Evolutionary conservation across 1,140 invertebrate species (phyloP).

Genomic region (Platyscapa corneri): DNA sequence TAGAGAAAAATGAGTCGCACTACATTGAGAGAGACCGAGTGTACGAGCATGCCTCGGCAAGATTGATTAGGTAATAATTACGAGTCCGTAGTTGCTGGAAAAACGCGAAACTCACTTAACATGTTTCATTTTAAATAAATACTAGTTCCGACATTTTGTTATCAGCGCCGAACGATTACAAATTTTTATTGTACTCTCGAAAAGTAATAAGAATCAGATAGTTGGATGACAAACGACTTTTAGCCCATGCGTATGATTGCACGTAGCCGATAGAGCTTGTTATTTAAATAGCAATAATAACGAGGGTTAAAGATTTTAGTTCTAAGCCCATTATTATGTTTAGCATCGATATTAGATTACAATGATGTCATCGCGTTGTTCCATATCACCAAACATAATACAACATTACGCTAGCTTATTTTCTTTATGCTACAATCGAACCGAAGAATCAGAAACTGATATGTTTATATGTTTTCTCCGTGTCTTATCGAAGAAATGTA

Average conservation of each 20-base stretch:
- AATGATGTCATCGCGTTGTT: not conserved
- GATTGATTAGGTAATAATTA: conserved; percentile 3
- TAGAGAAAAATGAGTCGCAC: not conserved
- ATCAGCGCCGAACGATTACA: not conserved
- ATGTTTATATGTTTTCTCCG: too few species aligned
- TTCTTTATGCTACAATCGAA: too few species aligned
- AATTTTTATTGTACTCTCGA: not conserved
- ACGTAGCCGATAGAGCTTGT: not conserved
- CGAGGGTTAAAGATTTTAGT: not conserved
- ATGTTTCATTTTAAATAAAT: not conserved
- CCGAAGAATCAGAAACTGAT: too few species aligned
- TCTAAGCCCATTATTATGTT: not conserved
- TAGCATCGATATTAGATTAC: not conserved
- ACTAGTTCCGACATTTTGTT: not conserved
- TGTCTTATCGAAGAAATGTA: too few species aligned
- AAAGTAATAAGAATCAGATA: not conserved
- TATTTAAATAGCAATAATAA: not conserved
- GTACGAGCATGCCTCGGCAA: not conserved
- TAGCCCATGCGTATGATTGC: not conserved
- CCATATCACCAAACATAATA: too few species aligned
- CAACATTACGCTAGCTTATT: too few species aligned
- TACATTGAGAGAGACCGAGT: not conserved
- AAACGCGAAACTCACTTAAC: not conserved
- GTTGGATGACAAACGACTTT: too few species aligned
- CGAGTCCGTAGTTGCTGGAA: not conserved